Evolutionary conservation across 2,888 invertebrate species (phyloP), one percentile per base, ranked within the genome.

Genomic region (Anarsia innoxiella): DNA sequence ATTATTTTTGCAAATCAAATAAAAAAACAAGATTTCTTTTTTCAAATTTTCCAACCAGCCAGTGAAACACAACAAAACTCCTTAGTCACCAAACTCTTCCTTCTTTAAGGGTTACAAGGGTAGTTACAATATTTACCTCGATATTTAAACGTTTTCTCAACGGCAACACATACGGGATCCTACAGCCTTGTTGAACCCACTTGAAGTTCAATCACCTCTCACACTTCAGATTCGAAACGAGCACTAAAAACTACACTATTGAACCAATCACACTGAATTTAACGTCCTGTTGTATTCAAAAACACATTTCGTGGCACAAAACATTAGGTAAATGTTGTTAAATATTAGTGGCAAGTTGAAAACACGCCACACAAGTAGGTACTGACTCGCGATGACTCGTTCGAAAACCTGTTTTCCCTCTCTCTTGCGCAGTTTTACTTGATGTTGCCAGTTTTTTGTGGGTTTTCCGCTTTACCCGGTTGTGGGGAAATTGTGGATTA

Each of bases 391-490:
- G 59, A 54, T 62, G 62, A 66, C 63, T 70, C 57, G 66, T 59
- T 68, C 56, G 65, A 59, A 69, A 71, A 66, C 66, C 68, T 47
- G 67, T 70, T 69, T 56, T 67, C 69, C 63, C 50, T 77, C 80
- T 76, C 76, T 63, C 73, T 79, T 74, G 55, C 77, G 61, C 34
- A 49, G 51, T 59, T 53, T 51, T 51, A 48, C 48, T 41, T 15
- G 34, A 66, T 59, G 70, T 73, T 76, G 70, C 75, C 67, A 60
- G 43, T 39, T 41, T 11, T 31, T 32, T 32, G 12, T 42, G 47
- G 42, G 40, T 51, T 54, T 51, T 43, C 41, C 38, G 9, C n/a
- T n/a, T n/a, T n/a, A n/a, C n/a, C n/a, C n/a, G n/a, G n/a, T n/a
- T n/a, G n/a, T n/a, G n/a, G n/a, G n/a, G n/a, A n/a, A n/a, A n/a